Evolutionary conservation across 2,888 invertebrate genomes (phyloP).

Genomic region (Cyaniris semiargus): DNA sequence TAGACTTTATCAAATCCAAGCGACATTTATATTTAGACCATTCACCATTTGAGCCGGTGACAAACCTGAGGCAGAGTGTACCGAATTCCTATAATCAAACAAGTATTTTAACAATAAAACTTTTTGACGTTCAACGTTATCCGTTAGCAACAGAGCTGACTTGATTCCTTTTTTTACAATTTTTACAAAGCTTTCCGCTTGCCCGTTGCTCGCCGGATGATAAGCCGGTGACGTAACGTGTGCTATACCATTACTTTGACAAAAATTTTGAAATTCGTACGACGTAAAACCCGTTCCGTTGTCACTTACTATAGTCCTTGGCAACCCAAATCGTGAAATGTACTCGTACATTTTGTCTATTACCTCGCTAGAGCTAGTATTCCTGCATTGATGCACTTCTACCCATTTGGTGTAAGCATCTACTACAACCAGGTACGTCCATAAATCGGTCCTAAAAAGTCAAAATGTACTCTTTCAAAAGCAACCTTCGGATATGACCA

Average conservation of each 20-base stretch:
- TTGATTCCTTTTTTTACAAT: too few species aligned
- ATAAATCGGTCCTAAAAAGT: slow-evolving; percentile 40
- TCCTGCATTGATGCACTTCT: slow-evolving; percentile 34
- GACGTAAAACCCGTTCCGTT: slow-evolving; percentile 38
- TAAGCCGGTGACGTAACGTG: slow-evolving; percentile 39
- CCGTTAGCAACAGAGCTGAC: too few species aligned
- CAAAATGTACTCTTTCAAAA: too few species aligned
- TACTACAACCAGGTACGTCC: slow-evolving; percentile 39
- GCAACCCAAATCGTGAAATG: slow-evolving; percentile 35
- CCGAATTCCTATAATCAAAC: slow-evolving; percentile 39
- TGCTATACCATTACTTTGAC: slow-evolving; percentile 38
- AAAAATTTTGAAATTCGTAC: slow-evolving; percentile 38
- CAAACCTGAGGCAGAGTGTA: slow-evolving; percentile 28
- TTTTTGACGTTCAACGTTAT: too few species aligned
- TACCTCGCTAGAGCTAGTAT: slow-evolving; percentile 21
- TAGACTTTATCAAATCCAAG: neutral
- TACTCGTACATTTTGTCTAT: slow-evolving; percentile 37
- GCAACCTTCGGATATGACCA: slow-evolving; percentile 38
- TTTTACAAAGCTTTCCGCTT: slow-evolving; percentile 37
- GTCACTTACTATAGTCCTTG: slow-evolving; percentile 35
- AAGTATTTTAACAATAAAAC: slow-evolving; percentile 34
- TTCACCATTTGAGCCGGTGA: slow-evolving; percentile 13
- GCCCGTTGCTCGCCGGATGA: slow-evolving; percentile 41
- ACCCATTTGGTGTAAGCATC: slow-evolving; percentile 43
- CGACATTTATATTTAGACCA: slow-evolving; percentile 10